These are phyloP conservation scores for Alentia gelatinosa DNA, from an alignment of 2,888 invertebrate genomes.

Conservation along the genomic window DNA sequence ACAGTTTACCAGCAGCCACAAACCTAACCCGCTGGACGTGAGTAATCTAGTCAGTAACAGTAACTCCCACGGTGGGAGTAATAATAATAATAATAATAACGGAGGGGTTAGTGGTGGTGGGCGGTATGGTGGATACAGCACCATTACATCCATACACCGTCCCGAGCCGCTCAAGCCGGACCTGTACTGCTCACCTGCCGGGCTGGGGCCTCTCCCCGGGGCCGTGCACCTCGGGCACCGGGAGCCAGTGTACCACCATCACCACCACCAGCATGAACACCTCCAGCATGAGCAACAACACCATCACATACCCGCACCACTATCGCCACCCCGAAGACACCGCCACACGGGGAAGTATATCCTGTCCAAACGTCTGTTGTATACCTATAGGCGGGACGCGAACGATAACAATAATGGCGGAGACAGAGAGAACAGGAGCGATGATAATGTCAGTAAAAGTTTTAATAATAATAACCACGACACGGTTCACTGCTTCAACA, in stretches of 20 bases:
- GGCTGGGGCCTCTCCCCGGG: not conserved
- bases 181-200: not conserved
- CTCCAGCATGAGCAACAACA: not conserved
- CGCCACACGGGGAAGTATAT: not conserved
- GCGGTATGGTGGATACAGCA: not conserved
- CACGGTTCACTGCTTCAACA: not conserved
- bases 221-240: not conserved
- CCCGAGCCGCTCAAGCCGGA: not conserved
- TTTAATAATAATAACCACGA: not conserved
- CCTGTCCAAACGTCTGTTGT: conserved; percentile 9
- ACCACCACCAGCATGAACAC: not conserved
- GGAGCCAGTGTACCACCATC: not conserved
- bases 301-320: not conserved
- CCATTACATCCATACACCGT: not conserved
- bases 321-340: not conserved
- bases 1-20: not conserved
- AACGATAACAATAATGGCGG: not conserved
- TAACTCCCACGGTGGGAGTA: not conserved
- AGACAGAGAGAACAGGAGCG: not conserved
- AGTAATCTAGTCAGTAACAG: conserved; percentile 14
- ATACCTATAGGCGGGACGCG: not conserved
- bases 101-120: not conserved
- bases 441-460: not conserved
- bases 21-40: conserved; percentile 1
- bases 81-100: too few relatives aligned